A percentile compares a stretch with the other conserved stretches of the same genome.
These are phyloP conservation scores for Clarias fuscus DNA, from an alignment of 2,797 vertebrate genomes.

Conservation along the genomic window DNA sequence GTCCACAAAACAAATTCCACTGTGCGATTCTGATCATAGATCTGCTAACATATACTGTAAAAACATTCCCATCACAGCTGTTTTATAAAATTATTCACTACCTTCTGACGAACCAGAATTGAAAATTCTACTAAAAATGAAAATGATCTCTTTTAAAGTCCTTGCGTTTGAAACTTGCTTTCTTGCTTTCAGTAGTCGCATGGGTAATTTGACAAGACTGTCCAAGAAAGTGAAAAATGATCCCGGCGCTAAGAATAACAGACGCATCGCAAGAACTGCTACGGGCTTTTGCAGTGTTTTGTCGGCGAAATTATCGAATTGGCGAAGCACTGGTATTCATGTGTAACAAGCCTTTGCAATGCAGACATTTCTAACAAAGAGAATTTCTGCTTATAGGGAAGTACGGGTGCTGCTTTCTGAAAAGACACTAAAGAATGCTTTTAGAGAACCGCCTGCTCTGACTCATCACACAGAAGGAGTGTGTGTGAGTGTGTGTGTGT, in stretches of 20 bases:
- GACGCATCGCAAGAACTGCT: conserved; percentile 9
- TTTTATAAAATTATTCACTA: background rate
- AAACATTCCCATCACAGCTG: background rate
- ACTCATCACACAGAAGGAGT: conserved; percentile 16
- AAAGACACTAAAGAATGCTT: conserved; percentile 32
- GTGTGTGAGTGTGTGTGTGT: background rate
- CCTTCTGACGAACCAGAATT: background rate
- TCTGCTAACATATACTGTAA: background rate
- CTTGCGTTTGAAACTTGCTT: background rate
- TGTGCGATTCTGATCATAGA: background rate
- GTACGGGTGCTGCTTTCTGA: conserved; percentile 31
- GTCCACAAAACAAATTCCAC: background rate
- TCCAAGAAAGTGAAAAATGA: conserved; percentile 6
- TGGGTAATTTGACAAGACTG: background rate
- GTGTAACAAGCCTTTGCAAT: conserved; percentile 32
- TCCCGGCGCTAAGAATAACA: background rate
- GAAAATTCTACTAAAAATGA: background rate
- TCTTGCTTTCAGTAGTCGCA: background rate
- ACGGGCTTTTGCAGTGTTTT: background rate
- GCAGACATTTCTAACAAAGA: conserved; percentile 6
- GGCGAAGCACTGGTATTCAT: conserved; percentile 6
- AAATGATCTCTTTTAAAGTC: background rate
- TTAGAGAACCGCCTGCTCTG: conserved; percentile 28
- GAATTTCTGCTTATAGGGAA: conserved; percentile 27
- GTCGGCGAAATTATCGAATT: conserved; percentile 27